Percentiles rank a stretch among this genome's conserved stretches.
phyloP scores from a whole-genome alignment of 1,140 invertebrate genomes.

The Pararge aegeria region DNA sequence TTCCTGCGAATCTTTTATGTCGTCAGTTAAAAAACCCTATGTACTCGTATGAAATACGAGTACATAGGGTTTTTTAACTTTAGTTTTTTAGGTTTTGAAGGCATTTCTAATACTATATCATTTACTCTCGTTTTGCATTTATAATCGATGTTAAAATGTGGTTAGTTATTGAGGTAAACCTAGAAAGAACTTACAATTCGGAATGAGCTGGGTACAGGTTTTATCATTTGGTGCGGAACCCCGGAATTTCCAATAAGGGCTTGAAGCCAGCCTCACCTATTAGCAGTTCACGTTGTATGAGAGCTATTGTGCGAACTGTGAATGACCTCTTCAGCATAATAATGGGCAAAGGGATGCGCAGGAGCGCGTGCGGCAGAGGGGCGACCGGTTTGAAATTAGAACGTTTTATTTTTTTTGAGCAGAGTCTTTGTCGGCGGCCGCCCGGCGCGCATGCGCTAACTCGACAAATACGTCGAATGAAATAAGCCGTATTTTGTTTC shows the following conservation, averaged over 20 bases:
- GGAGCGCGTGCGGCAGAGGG: slow-evolving; percentile 71
- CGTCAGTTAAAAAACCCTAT: no score
- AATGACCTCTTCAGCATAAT: slow-evolving; percentile 78
- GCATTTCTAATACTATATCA: no score
- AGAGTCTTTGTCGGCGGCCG: slow-evolving; percentile 72
- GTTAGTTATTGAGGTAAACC: no score
- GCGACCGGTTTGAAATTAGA: slow-evolving; percentile 79
- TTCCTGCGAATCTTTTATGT: no score
- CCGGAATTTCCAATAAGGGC: slow-evolving; percentile 38
- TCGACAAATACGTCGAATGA: slow-evolving; percentile 75
- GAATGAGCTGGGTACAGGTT: no score
- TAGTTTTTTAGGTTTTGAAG: no score
- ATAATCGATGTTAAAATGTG: no score
- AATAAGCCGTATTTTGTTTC: slow-evolving; percentile 77
- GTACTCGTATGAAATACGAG: no score
- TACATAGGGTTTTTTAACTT: no score
- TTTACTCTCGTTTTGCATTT: no score
- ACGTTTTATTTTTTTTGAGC: slow-evolving; percentile 68
- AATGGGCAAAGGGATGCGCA: slow-evolving; percentile 75
- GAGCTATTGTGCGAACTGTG: slow-evolving; percentile 74
- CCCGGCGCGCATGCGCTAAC: slow-evolving; percentile 74
- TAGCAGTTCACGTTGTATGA: slow-evolving; percentile 55
- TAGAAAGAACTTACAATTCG: no score
- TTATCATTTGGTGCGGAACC: neutral
- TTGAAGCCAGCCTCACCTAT: slow-evolving; percentile 46